Evolutionary conservation across 2,797 vertebrate genomes (phyloP).

Genomic region (Sebastes vulpes): DNA sequence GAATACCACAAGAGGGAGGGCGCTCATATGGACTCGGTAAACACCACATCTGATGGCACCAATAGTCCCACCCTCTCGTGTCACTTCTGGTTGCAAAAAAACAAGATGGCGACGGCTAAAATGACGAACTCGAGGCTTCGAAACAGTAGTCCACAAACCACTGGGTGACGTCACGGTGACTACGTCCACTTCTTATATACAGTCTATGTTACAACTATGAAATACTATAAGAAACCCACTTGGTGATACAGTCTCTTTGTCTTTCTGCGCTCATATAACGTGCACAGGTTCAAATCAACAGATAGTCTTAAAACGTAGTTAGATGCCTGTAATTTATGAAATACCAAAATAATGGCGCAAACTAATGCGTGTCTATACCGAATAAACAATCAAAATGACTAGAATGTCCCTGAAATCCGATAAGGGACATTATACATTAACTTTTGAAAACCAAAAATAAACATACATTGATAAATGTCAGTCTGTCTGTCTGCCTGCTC

Average conservation of each 20-base stretch:
- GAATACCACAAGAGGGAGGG: no score
- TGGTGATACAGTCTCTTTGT: not conserved
- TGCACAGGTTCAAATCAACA: not conserved
- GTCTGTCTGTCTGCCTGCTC: slow-evolving; percentile 3
- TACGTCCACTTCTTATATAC: no score
- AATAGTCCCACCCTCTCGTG: no score
- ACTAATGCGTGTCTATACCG: no score
- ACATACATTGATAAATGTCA: not conserved
- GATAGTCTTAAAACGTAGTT: not conserved
- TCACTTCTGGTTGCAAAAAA: no score
- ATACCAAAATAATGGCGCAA: not conserved
- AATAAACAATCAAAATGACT: not conserved
- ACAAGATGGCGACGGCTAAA: no score
- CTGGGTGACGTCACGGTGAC: no score
- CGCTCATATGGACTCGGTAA: no score
- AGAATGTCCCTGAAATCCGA: not conserved
- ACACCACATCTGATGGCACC: no score
- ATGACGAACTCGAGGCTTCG: no score
- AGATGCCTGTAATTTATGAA: not conserved
- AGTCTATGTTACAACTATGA: no score
- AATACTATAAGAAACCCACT: not conserved
- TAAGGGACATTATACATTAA: not conserved
- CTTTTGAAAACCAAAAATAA: not conserved
- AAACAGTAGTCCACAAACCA: no score
- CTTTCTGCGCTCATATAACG: not conserved